Conservation (phyloP, 2,888 invertebrate genomes). For the Leptarthrus brevirostris region DNA sequence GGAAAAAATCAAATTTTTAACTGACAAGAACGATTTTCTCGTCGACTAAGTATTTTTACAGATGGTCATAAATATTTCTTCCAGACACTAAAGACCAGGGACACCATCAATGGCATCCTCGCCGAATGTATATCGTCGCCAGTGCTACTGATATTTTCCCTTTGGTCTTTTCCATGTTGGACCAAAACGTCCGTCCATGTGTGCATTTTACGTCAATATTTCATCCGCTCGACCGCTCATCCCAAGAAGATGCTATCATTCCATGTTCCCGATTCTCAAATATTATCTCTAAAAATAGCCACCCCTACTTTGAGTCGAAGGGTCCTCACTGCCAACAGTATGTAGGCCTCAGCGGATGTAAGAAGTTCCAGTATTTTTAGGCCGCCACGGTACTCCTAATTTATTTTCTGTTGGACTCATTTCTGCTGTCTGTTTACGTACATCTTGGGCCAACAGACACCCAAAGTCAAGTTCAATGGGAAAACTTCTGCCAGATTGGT, state of each 20-base stretch:
- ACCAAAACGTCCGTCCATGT: constrained; percentile 37
- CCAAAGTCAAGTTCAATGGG: constrained; percentile 49
- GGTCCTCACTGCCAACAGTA: constrained; percentile 16
- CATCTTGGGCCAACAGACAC: constrained; percentile 15
- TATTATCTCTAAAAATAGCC: constrained; percentile 46
- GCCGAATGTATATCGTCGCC: not conserved
- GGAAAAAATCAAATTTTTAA: not conserved
- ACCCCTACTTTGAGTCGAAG: constrained; percentile 40
- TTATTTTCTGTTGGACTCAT: constrained; percentile 45
- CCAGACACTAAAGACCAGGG: constrained; percentile 24
- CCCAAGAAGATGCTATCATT: constrained; percentile 13
- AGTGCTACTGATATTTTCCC: constrained; percentile 20
- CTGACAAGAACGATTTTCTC: not conserved
- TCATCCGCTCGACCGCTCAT: constrained; percentile 44
- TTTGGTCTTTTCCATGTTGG: constrained; percentile 42
- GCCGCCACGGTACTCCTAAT: constrained; percentile 37
- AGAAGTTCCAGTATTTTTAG: constrained; percentile 38
- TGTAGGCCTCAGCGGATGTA: constrained; percentile 27
- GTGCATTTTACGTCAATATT: constrained; percentile 40
- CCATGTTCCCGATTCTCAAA: constrained; percentile 21
- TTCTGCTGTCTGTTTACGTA: constrained; percentile 41
- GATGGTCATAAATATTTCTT: constrained; percentile 48
- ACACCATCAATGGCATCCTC: constrained; percentile 25
- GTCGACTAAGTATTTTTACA: constrained; percentile 47
- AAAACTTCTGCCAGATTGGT: constrained; percentile 33